These are phyloP conservation scores for Parapsyche elsis DNA, from an alignment of 1,140 invertebrate genomes.

Conservation along the genomic window DNA sequence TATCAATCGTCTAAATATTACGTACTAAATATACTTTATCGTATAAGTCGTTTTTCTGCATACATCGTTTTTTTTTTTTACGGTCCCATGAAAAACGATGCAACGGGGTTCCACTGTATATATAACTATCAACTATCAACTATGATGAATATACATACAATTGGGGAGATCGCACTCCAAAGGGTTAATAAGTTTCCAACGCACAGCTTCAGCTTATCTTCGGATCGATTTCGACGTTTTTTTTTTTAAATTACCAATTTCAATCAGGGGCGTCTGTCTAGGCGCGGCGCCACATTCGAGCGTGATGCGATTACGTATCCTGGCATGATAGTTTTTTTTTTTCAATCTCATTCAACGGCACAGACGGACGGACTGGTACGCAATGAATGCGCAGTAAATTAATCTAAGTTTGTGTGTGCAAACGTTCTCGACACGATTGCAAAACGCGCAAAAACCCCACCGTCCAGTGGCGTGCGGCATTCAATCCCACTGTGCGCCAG, in stretches of 20 bases:
- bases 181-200: neutral
- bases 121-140: too few relatives aligned
- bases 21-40: too few relatives aligned
- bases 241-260: neutral
- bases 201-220: neutral
- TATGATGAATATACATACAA: too few relatives aligned
- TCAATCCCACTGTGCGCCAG: slow-evolving; percentile 21
- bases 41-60: too few relatives aligned
- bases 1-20: too few relatives aligned
- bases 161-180: too few relatives aligned
- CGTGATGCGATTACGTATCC: slow-evolving; percentile 5
- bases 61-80: too few relatives aligned
- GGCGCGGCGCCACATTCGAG: neutral
- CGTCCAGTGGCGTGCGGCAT: slow-evolving; percentile 9
- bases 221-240: neutral
- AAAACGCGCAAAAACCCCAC: neutral
- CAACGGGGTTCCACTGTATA: too few relatives aligned
- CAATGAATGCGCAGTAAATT: too few relatives aligned
- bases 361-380: too few relatives aligned
- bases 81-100: too few relatives aligned
- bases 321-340: neutral
- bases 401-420: too few relatives aligned
- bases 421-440: neutral
- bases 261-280: neutral
- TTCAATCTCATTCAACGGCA: neutral